Base-by-base conservation (phyloP, 2,888 invertebrate genomes). In the Metacarcinus magister region DNA sequence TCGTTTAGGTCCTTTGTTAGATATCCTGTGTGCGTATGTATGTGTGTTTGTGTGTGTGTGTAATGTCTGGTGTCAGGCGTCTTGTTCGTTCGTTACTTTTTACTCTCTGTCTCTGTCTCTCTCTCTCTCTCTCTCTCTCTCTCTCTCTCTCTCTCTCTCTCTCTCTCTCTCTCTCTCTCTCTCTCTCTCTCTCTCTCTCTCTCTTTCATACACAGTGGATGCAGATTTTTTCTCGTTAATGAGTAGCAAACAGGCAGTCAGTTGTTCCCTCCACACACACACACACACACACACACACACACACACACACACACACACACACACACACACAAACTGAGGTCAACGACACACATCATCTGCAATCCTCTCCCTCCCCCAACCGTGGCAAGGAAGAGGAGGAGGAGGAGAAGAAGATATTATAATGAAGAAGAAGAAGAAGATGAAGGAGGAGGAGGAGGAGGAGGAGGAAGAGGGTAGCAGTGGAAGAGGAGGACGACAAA, bases 11-110 rank as follows among this genome's bases (percentile, higher is more conserved):
- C n/a, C n/a, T n/a, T n/a, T n/a, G n/a, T 48, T 48, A 48, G 48
- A 48, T 48, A 48, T 48, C 48, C 48, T 54, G 82, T 82, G 82
- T 82, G 82, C 32, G 82, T 82, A 32, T 82, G 67, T 82, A 32
- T 82, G 82, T 82, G 82, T 82, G 82, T 82, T 28, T 82, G 82
- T 82, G 82, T 82, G 82, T 82, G 82, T 82, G 82, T 82, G 82
- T 82, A 67, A 67, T 67, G 23, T 67, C 67, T 67, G 2, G 67
- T 67, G 67, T 67, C 67, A 67, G 67, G 67, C 67, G n/a, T 67
- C n/a, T 16, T 67, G 82, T 1, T 82, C 82, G 82, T 82, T 82
- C 28, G 32, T 82, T 32, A 5, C 82, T 60, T 60, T 60, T 13
- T 60, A 10, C 10, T 60, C 60, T 60, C 60, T 16, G 2, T 60